Evolutionary conservation across 2,888 invertebrate species (phyloP), one percentile per base, ranked within the genome.

Genomic region (Taphrorychus bicolor): DNA sequence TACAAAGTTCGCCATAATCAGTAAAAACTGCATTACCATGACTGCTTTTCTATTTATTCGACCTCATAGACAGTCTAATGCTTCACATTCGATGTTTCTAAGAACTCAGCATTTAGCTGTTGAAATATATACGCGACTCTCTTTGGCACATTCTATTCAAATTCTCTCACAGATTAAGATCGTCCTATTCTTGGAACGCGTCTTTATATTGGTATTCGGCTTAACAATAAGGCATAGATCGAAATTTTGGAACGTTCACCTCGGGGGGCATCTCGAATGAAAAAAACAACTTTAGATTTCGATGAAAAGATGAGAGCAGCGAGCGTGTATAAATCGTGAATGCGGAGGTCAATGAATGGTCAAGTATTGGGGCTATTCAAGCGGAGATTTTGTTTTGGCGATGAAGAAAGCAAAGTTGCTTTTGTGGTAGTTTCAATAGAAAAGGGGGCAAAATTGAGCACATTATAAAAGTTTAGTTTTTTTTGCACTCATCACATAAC

Each of bases 171-270:
- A 61, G 60, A 61, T 61, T 61, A 53, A 32, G 41, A 53, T 61
- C 52, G 53, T 40, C 23, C 22, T 42, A 19, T 61, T 61, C 60
- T 53, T 23, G 18, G 60, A 61, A 61, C 51, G 53, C 21, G 42
- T 42, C 60, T 61, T 61, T 61, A n/a, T n/a, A 53, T 61, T 61
- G 53, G 42, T 45, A 61, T 53, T 61, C 60, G 11, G 42, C 60
- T 52, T 60, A 61, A 61, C 52, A 53, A 53, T 7, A 32, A 32
- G 52, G 52, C 53, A 53, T 61, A 61, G 52, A 61, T 61, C 52
- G 60, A 61, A 61, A 61, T 41, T 61, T 61, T 41, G 42, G 60
- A 61, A 53, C 60, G 60, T 61, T 61, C 60, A 61, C 60, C 60
- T 61, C 40, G 23, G 60, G 60, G 59, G 60, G 42, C 53, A 61